A percentile compares a stretch with the other conserved stretches of the same genome.
phyloP scores from a whole-genome alignment of 2,797 vertebrate species.

The Phalanger gymnotis region DNA sequence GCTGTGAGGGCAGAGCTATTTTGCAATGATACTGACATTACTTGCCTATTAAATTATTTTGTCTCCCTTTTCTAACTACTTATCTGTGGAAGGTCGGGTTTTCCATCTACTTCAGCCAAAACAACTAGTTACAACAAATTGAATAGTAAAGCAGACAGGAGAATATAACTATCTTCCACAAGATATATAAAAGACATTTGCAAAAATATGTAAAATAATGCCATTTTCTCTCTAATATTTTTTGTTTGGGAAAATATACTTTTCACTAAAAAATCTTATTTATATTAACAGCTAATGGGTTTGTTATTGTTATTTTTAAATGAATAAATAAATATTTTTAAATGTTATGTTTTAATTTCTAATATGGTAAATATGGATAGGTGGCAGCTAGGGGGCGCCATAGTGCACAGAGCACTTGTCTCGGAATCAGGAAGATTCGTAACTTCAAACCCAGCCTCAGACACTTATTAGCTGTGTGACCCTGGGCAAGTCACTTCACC shows the following conservation, averaged over 20 bases:
- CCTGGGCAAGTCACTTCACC: background rate
- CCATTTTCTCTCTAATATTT: background rate
- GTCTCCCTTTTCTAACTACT: background rate
- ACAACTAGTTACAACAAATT: background rate
- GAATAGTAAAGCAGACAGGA: background rate
- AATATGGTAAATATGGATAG: background rate
- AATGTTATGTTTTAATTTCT: background rate
- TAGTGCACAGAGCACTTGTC: background rate
- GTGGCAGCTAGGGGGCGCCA: fast-evolving
- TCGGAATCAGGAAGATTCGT: background rate
- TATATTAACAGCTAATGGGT: background rate
- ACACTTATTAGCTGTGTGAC: background rate
- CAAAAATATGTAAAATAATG: background rate
- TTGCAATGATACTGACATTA: background rate
- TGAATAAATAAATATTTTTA: background rate
- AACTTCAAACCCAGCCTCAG: background rate
- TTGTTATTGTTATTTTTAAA: background rate
- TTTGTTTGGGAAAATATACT: background rate
- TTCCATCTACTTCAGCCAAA: background rate
- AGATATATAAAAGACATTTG: background rate
- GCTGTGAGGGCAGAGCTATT: background rate
- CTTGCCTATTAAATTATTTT: background rate
- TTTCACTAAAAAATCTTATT: background rate
- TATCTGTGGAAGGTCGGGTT: background rate
- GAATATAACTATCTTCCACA: background rate